phyloP scores from a whole-genome alignment of 1,140 invertebrate genomes.

The Calycopis cecrops region DNA sequence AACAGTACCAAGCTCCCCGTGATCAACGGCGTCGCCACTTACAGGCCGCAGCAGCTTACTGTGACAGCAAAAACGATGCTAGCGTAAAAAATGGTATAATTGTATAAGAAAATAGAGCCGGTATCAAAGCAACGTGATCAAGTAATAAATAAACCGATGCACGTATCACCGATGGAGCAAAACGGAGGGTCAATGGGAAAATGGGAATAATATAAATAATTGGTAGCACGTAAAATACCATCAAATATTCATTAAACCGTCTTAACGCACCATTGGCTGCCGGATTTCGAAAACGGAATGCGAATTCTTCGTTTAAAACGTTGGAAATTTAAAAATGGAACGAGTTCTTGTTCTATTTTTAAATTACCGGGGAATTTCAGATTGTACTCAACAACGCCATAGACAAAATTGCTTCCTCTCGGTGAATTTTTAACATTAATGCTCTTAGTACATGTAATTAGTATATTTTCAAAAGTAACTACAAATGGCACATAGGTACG shows the following conservation, averaged over 20 bases:
- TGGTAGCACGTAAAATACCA: conserved; percentile 33
- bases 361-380: neutral
- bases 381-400: neutral
- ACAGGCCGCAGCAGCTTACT: too few species aligned
- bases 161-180: conserved; percentile 26
- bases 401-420: conserved; percentile 2
- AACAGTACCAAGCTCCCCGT: too few species aligned
- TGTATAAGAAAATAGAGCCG: conserved; percentile 3
- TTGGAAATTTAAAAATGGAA: conserved; percentile 13
- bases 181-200: conserved; percentile 36
- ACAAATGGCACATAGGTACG: too few species aligned
- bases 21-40: too few species aligned
- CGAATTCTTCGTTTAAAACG: conserved; percentile 13
- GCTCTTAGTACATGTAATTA: too few species aligned
- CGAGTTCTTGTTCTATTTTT: neutral
- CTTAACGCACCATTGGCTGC: conserved; percentile 23
- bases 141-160: conserved; percentile 13
- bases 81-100: conserved; percentile 6
- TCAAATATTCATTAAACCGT: conserved; percentile 38
- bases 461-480: too few species aligned
- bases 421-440: neutral
- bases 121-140: conserved; percentile 9
- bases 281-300: conserved; percentile 19
- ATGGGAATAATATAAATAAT: conserved; percentile 34
- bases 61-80: neutral